Base-by-base conservation (phyloP, 2,888 invertebrate genomes). In the Cacoxenus indagator region DNA sequence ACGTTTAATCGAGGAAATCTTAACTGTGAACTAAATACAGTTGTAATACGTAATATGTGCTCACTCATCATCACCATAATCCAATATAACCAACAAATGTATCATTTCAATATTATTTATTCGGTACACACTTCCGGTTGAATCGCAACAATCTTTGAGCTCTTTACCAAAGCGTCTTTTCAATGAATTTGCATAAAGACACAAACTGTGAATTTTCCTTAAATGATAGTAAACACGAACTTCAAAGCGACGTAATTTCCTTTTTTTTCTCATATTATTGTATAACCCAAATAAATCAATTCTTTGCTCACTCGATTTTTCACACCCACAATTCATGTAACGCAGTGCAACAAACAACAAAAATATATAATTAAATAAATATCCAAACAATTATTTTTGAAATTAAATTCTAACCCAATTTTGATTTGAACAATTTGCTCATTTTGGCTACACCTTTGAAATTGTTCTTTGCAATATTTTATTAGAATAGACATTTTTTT, bases 121-220 rank as follows among this genome's bases (percentile, higher is more conserved):
- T n/a, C n/a, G n/a, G n/a, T n/a, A n/a, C n/a, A n/a, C n/a, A n/a
- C n/a, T n/a, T n/a, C n/a, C 19, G 14, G 26, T 55, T 24, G 26
- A n/a, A 55, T 55, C 55, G 26, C 64, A 72, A 70, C 78, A 78
- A 80, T 73, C 75, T 77, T 78, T 77, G 77, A 76, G 75, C 73
- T 75, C 79, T 74, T 77, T 78, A 80, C 76, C 74, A 73, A 77
- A 79, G 82, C 81, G 84, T 77, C 72, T 77, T 81, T 85, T 84
- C 78, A 75, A 85, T 85, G 86, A 84, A 81, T 85, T 86, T 85
- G 77, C 84, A 87, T 86, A 81, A 73, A 79, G 78, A 77, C 81
- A 78, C 81, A 75, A 71, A 74, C 74, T 77, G 66, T 74, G 72
- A 76, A 87, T 87, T 87, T 87, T 87, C 87, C 84, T 85, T 83